phyloP scores from a whole-genome alignment of 2,797 vertebrate species.

The Huso huso region DNA sequence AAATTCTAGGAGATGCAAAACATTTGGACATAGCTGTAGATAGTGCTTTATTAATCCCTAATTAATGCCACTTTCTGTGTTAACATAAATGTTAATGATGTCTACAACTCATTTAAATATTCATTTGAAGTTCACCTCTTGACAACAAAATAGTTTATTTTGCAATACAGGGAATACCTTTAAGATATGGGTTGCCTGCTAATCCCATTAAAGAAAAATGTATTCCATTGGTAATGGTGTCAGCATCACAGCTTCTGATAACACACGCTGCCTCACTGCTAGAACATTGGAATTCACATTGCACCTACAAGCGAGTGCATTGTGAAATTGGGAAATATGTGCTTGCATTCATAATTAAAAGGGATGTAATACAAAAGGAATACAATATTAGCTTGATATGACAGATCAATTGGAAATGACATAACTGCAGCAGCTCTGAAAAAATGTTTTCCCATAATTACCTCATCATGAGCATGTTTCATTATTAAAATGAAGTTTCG shows the following conservation, averaged over 20 bases:
- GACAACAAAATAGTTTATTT: background rate
- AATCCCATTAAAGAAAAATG: conserved; percentile 1
- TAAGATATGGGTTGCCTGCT: background rate
- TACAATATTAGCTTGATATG: conserved; percentile 9
- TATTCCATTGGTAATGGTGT: background rate
- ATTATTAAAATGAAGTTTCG: conserved; percentile 7
- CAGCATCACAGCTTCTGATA: conserved; percentile 3
- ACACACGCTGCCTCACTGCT: background rate
- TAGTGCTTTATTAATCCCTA: too few relatives aligned
- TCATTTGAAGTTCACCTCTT: background rate
- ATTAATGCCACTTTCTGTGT: too few relatives aligned
- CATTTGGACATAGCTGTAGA: too few relatives aligned
- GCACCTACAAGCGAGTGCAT: conserved; percentile 5
- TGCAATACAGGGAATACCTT: background rate
- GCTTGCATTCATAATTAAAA: conserved; percentile 11
- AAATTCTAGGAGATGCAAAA: too few relatives aligned
- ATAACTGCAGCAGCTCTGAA: background rate
- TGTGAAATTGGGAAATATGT: conserved; percentile 10
- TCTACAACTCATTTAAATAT: background rate
- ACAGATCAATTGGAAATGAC: background rate
- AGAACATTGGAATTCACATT: conserved; percentile 10
- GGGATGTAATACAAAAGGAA: conserved; percentile 1
- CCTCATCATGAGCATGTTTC: conserved; percentile 4
- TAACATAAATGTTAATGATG: background rate
- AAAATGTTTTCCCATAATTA: background rate